These are phyloP conservation scores for Moxostoma hubbsi DNA, from an alignment of 2,797 vertebrate genomes.

Conservation along the genomic window DNA sequence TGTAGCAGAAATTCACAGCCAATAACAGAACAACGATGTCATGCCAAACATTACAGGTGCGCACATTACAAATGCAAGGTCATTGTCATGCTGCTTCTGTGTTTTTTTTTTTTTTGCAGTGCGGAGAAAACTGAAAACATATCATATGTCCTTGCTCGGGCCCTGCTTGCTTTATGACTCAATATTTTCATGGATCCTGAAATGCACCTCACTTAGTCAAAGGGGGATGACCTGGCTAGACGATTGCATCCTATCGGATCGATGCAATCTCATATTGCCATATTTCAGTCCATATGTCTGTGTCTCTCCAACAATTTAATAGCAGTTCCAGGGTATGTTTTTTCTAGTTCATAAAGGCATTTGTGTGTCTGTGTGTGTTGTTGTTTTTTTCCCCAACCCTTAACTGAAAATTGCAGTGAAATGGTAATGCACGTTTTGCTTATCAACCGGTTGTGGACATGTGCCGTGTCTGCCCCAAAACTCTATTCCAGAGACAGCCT, in stretches of 20 bases:
- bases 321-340: constrained; percentile 56
- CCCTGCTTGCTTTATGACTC: constrained; percentile 42
- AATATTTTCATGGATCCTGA: constrained; percentile 45
- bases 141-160: constrained; percentile 22
- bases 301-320: constrained; percentile 59
- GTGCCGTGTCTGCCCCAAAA: constrained; percentile 59
- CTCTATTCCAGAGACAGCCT: constrained; percentile 64
- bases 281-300: constrained; percentile 61
- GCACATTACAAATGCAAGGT: constrained; percentile 45
- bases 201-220: constrained; percentile 28
- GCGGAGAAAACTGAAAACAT: constrained; percentile 33
- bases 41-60: constrained; percentile 40
- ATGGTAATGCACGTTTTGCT: constrained; percentile 59
- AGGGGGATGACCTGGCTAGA: constrained; percentile 27
- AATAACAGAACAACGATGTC: constrained; percentile 31
- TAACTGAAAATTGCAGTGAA: constrained; percentile 59
- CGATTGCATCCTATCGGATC: constrained; percentile 49
- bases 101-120: constrained; percentile 23
- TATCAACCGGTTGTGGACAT: constrained; percentile 57
- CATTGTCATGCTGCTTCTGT: constrained; percentile 24
- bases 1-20: constrained; percentile 2
- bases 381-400: constrained; percentile 42
- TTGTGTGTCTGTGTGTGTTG: constrained; percentile 65
- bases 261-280: constrained; percentile 63
- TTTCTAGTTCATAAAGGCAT: constrained; percentile 64